Evolutionary conservation across 2,888 invertebrate species (phyloP), one percentile per base, ranked within the genome.

Genomic region (Drosophila seclusa): DNA sequence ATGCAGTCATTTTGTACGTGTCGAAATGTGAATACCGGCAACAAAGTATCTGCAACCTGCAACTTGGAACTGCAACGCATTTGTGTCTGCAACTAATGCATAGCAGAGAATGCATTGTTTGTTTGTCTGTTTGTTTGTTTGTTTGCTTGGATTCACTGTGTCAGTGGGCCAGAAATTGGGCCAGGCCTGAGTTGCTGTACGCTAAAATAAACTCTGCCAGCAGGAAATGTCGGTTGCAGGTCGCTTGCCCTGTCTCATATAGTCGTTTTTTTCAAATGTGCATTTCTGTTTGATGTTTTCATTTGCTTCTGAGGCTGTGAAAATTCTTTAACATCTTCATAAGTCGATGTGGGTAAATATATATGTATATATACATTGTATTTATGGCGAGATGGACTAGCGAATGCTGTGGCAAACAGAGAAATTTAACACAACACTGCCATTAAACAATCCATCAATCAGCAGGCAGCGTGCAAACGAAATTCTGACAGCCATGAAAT

Each of bases 401-500:
- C 40, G 29, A 50, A 50, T 50, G 50, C 29, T n/a, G 18, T 29
- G n/a, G 29, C 50, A 62, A 31, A 16, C 7, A 32, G 32, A 42
- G 50, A 49, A 60, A 52, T 60, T 54, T 40, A 27, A 61, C 53
- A 40, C 61, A 57, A 10, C 36, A 38, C 10, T 45, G 49, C 64
- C 80, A 78, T 79, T 78, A 79, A 75, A 55, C 53, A 52, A 84
- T 88, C 88, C 81, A 84, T 84, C 84, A 88, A 84, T 84, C 84
- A 81, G 68, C 76, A 66, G 67, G 79, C 73, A 67, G 76, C 59
- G 82, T 80, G 82, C 83, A 83, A 83, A 68, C 81, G 78, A 76
- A 84, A 70, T 74, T 83, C 82, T 84, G 87, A 89, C 89, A 84
- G 78, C 80, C 89, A 80, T 86, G 89, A 89, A 86, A 86, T 87